Base-by-base conservation (phyloP, 2,888 invertebrate species). In the Biston stratarius region DNA sequence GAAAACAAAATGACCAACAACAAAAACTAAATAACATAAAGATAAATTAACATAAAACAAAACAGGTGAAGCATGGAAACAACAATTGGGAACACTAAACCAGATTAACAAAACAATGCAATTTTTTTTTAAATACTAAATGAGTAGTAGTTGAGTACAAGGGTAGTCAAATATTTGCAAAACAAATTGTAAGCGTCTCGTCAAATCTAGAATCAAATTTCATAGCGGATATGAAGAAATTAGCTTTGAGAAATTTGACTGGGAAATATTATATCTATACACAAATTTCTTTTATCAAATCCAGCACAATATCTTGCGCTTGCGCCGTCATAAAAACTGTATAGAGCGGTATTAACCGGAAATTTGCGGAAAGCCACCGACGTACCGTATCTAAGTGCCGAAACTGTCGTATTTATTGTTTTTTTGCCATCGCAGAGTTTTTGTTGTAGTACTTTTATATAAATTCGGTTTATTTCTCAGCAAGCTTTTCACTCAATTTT, bases 301-400 rank as follows among this genome's bases (percentile, higher is more conserved):
- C 15, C 59, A 42, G 47, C 40, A 49, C 45, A 51, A 58, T 40
- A 51, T n/a, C 11, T 49, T 51, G 45, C 49, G 59, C 45, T 36
- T 51, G 64, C 66, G 51, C 42, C 10, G 59, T 40, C 14, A 52
- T 59, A 60, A 49, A 65, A 69, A 70, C 75, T 66, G 76, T 76
- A 74, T 69, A 73, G 69, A 67, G 67, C 64, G 62, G 64, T 69
- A 61, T 44, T 51, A 57, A 64, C 75, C 75, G 84, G 83, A 80
- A 78, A 79, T 81, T 83, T 83, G 87, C 82, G 85, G 86, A 78
- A 66, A 71, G 71, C 83, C 83, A 61, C 77, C 64, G 62, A 56
- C 62, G 74, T 77, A 78, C 77, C 74, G 77, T 73, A 75, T 75
- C 75, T 80, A 75, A 81, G 71, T 74, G 69, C 61, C 70, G 55